These are phyloP conservation scores for Perodicticus potto DNA, from an alignment of 2,797 vertebrate species.

Conservation along the genomic window DNA sequence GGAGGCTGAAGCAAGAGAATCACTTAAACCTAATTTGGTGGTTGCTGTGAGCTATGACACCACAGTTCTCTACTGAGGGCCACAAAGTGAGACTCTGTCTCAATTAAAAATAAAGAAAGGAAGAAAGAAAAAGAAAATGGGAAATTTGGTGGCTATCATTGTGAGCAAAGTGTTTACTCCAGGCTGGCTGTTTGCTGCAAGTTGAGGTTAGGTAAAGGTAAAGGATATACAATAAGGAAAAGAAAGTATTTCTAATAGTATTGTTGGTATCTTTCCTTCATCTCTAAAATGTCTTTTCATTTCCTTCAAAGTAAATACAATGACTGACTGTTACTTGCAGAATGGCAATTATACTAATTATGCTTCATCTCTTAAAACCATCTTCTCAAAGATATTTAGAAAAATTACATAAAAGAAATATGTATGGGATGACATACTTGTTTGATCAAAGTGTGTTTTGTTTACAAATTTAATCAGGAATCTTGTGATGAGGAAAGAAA, in stretches of 20 bases:
- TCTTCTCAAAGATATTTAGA: conserved; percentile 85
- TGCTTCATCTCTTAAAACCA: conserved; percentile 83
- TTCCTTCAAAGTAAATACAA: conserved; percentile 82
- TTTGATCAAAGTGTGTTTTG: conserved; percentile 83
- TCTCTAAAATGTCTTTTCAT: conserved; percentile 76
- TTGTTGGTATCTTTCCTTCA: conserved; percentile 71
- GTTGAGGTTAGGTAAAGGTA: background rate
- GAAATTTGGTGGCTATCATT: background rate
- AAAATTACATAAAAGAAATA: conserved; percentile 85
- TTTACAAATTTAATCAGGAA: conserved; percentile 86
- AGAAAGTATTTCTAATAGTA: conserved; percentile 59
- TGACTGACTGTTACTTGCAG: conserved; percentile 86
- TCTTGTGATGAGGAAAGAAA: conserved; percentile 79
- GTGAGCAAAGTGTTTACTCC: background rate
- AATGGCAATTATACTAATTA: conserved; percentile 88
- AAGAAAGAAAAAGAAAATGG: background rate
- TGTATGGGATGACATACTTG: conserved; percentile 84
- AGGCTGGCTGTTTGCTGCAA: background rate
- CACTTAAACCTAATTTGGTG: too few species aligned
- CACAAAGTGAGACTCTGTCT: too few species aligned
- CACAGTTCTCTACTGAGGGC: too few species aligned
- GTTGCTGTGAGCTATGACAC: too few species aligned
- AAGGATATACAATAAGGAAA: background rate
- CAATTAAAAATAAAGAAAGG: too few species aligned
- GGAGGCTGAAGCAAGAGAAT: too few species aligned